A percentile compares a stretch with the other conserved stretches of the same genome.
Evolutionary conservation across 1,140 invertebrate genomes (phyloP).

Genomic region (Zaprionus kolodkinae): DNA sequence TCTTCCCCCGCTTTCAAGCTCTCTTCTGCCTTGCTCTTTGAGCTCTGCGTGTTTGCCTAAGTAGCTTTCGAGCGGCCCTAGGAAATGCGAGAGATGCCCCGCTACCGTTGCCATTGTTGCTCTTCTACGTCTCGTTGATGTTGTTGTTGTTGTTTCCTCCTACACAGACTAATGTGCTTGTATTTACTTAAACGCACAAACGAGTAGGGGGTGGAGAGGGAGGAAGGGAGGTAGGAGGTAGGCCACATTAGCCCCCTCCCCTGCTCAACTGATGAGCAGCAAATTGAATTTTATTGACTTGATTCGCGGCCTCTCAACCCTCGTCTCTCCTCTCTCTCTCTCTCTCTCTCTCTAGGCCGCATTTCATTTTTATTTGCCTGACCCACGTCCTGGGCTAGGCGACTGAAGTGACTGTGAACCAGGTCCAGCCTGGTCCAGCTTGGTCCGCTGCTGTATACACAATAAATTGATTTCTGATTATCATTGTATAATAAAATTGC

Average conservation of each 20-base stretch:
- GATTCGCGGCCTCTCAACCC: conserved; percentile 32
- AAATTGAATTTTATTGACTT: conserved; percentile 80
- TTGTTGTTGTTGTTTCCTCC: neutral
- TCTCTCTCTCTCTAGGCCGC: neutral
- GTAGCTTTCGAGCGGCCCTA: conserved; percentile 29
- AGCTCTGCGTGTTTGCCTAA: conserved; percentile 35
- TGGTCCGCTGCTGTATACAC: conserved; percentile 32
- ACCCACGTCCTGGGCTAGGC: neutral
- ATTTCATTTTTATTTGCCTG: conserved; percentile 49
- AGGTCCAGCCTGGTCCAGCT: neutral
- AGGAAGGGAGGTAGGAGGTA: neutral
- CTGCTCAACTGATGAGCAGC: conserved; percentile 63
- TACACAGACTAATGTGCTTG: conserved; percentile 49
- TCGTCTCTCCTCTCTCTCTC: too few species aligned
- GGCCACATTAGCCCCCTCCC: conserved; percentile 37
- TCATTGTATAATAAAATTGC: conserved; percentile 76
- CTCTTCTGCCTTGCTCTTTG: conserved; percentile 44
- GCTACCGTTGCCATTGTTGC: conserved; percentile 1
- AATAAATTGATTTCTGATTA: conserved; percentile 81
- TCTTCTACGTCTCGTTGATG: neutral
- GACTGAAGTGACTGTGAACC: neutral
- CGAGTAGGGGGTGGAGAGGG: neutral
- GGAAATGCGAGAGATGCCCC: conserved; percentile 7
- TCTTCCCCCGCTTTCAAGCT: conserved; percentile 1
- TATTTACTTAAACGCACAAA: conserved; percentile 56